Evolutionary conservation across 2,113 vertebrate genomes (phyloP).

Genomic region (Rafetus swinhoei): DNA sequence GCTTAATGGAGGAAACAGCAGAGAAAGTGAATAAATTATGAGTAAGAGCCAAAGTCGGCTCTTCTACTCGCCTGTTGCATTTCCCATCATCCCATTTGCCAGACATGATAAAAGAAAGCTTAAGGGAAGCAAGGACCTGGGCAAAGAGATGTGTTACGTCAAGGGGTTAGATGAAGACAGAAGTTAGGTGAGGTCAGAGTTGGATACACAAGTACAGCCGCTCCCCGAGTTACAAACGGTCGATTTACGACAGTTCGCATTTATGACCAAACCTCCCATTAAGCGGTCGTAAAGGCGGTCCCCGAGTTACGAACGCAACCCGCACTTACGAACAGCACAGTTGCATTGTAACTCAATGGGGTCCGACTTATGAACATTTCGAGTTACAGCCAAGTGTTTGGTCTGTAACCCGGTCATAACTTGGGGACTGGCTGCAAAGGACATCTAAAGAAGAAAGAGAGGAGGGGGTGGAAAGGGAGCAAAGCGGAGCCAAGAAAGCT

Average conservation of each 20-base stretch:
- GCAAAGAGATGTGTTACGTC: neutral
- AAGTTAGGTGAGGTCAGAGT: neutral
- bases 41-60: neutral
- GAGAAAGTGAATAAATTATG: neutral
- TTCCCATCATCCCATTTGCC: neutral
- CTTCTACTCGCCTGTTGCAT: neutral
- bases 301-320: too few relatives aligned
- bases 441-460: conserved; percentile 40
- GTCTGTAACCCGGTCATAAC: too few relatives aligned
- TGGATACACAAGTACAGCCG: neutral
- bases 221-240: too few relatives aligned
- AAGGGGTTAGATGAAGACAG: conserved; percentile 47
- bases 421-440: neutral
- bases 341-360: too few relatives aligned
- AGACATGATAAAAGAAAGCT: neutral
- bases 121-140: neutral
- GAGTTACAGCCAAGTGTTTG: too few relatives aligned
- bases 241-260: too few relatives aligned
- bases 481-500: conserved; percentile 26
- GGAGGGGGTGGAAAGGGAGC: neutral
- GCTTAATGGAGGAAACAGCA: neutral
- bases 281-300: too few relatives aligned
- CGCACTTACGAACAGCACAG: too few relatives aligned
- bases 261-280: too few relatives aligned
- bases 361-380: too few relatives aligned